Evolutionary conservation across 2,113 vertebrate genomes (phyloP).

Genomic region (Proterorhinus semilunaris): DNA sequence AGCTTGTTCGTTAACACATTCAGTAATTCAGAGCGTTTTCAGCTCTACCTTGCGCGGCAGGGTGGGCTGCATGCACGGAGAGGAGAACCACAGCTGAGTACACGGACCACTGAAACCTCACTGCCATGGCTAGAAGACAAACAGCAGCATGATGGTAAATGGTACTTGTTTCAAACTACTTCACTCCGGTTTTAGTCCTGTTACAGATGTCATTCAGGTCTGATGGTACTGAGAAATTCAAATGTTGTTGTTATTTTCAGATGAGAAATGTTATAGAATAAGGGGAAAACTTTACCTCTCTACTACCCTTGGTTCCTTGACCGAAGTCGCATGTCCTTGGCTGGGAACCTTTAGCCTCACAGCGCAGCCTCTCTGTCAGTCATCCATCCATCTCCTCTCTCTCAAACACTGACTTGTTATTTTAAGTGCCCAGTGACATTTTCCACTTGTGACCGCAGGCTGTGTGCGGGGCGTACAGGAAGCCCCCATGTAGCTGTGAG

Average conservation of each 20-base stretch:
- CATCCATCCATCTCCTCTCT: slow-evolving; percentile 31
- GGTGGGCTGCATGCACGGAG: neutral
- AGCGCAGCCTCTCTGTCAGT: slow-evolving; percentile 11
- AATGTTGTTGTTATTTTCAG: no score
- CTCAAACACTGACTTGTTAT: slow-evolving; percentile 33
- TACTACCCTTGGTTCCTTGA: slow-evolving; percentile 1
- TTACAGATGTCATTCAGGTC: no score
- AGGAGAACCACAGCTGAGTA: slow-evolving; percentile 26
- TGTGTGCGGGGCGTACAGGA: slow-evolving; percentile 55
- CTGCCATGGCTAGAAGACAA: slow-evolving; percentile 8
- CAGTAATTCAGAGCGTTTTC: neutral
- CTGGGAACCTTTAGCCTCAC: slow-evolving; percentile 6
- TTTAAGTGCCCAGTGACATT: slow-evolving; percentile 66
- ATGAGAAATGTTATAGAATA: neutral
- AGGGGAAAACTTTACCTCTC: slow-evolving; percentile 37
- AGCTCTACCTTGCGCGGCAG: slow-evolving; percentile 23
- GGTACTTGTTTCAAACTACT: neutral
- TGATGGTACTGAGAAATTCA: no score
- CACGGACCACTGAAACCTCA: slow-evolving; percentile 11
- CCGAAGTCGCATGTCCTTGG: slow-evolving; percentile 30
- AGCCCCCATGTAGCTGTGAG: slow-evolving; percentile 26
- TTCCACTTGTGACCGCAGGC: slow-evolving; percentile 62
- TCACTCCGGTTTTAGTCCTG: no score
- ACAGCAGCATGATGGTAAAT: neutral
- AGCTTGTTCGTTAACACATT: neutral